Evolutionary conservation across 2,113 vertebrate genomes (phyloP).

Genomic region (Arenaria interpres): DNA sequence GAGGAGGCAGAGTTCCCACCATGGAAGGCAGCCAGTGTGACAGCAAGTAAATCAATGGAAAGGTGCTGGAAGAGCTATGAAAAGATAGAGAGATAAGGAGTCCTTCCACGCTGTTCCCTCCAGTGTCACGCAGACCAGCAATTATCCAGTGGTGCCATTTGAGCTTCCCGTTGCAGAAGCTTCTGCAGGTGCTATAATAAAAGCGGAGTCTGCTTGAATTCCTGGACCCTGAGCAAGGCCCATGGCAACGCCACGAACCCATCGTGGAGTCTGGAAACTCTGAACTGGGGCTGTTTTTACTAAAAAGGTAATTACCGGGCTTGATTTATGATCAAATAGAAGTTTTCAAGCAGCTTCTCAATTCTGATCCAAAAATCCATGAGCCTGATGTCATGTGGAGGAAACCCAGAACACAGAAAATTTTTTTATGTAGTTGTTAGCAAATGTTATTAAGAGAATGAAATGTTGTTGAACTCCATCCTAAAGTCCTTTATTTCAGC

Average conservation of each 20-base stretch:
- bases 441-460: not conserved
- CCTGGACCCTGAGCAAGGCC: not conserved
- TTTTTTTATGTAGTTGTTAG: not conserved
- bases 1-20: not conserved
- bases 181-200: not conserved
- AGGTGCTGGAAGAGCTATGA: not conserved
- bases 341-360: not conserved
- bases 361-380: slow-evolving; percentile 2
- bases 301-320: not conserved
- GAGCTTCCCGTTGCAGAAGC: not conserved
- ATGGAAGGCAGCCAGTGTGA: not conserved
- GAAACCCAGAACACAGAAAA: not conserved
- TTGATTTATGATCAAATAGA: slow-evolving; percentile 39
- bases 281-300: not conserved
- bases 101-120: rapidly evolving
- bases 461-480: not conserved
- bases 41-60: not conserved
- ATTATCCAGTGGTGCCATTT: not conserved
- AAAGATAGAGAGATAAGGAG: not conserved
- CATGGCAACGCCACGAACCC: not conserved
- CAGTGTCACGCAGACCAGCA: not conserved
- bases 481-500: not conserved
- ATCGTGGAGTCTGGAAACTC: not conserved
- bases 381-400: slow-evolving; percentile 14
- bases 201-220: not conserved